Percentiles rank a stretch among this genome's conserved stretches.
Conservation (phyloP, 2,113 vertebrate species). For the Geococcyx californianus region DNA sequence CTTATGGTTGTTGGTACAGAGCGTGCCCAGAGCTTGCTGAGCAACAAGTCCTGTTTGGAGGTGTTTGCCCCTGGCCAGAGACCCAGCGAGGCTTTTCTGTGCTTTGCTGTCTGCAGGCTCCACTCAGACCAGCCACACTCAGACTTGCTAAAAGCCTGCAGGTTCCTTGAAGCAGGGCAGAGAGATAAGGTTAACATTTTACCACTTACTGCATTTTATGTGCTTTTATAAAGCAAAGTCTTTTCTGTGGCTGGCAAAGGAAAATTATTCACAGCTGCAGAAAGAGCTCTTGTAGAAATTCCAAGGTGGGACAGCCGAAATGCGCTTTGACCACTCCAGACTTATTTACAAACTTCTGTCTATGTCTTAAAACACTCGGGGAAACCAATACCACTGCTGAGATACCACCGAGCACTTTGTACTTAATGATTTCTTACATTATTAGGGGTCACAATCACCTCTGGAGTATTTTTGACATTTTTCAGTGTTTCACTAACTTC, state of each 20-base stretch:
- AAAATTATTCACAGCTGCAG: background rate
- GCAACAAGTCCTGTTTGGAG: background rate
- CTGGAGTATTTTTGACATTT: accelerated
- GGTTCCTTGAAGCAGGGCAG: background rate
- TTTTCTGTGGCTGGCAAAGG: background rate
- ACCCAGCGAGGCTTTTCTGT: background rate
- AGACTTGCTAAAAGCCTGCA: too few species aligned
- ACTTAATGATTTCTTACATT: background rate
- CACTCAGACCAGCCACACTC: background rate
- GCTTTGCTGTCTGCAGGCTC: background rate
- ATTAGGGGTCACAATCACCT: background rate
- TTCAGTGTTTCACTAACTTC: background rate
- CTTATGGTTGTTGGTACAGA: too few species aligned
- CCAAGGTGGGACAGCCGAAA: background rate
- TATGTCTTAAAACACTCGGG: accelerated
- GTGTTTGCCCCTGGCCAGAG: accelerated
- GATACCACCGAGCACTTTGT: background rate
- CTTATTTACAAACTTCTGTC: background rate
- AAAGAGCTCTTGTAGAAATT: accelerated
- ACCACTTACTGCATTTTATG: background rate
- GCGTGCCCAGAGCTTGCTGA: background rate
- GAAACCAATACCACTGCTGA: background rate
- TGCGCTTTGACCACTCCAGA: background rate
- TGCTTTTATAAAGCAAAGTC: background rate
- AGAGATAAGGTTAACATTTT: too few species aligned